Evolutionary conservation across 2,888 invertebrate genomes (phyloP).

Genomic region (Heliconius erato): DNA sequence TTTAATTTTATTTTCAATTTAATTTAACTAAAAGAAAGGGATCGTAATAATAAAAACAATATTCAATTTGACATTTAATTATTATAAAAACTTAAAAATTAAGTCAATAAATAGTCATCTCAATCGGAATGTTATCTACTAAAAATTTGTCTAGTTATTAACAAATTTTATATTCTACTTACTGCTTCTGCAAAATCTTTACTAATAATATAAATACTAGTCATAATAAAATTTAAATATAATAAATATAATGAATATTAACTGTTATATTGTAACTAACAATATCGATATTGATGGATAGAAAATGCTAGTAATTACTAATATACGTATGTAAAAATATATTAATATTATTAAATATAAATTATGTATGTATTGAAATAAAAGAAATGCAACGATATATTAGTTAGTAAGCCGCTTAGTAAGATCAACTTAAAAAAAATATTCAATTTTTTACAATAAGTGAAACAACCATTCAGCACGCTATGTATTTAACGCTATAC

Average conservation of each 20-base stretch:
- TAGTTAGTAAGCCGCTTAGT: too few relatives aligned
- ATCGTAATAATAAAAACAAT: background rate
- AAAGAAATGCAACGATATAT: too few relatives aligned
- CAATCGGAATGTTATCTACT: conserved; percentile 45
- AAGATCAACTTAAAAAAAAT: too few relatives aligned
- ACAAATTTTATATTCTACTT: conserved; percentile 9
- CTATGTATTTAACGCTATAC: too few relatives aligned
- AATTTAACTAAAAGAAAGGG: background rate
- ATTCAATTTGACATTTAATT: conserved; percentile 40
- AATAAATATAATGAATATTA: conserved; percentile 1
- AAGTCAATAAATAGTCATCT: conserved; percentile 45
- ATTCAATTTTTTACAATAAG: too few relatives aligned
- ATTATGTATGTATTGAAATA: background rate
- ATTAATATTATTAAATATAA: too few relatives aligned
- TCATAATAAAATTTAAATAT: conserved; percentile 4
- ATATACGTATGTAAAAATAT: background rate
- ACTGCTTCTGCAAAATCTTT: background rate
- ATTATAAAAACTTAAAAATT: conserved; percentile 44
- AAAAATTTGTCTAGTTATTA: conserved; percentile 7
- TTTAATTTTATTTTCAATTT: background rate
- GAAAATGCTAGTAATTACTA: background rate
- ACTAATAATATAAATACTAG: conserved; percentile 2
- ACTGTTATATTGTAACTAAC: background rate
- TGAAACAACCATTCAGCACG: too few relatives aligned
- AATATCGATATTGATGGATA: background rate